Evolutionary conservation across 2,113 vertebrate genomes (phyloP), one percentile per base, ranked within the genome.

Genomic region (Zosterops lateralis): DNA sequence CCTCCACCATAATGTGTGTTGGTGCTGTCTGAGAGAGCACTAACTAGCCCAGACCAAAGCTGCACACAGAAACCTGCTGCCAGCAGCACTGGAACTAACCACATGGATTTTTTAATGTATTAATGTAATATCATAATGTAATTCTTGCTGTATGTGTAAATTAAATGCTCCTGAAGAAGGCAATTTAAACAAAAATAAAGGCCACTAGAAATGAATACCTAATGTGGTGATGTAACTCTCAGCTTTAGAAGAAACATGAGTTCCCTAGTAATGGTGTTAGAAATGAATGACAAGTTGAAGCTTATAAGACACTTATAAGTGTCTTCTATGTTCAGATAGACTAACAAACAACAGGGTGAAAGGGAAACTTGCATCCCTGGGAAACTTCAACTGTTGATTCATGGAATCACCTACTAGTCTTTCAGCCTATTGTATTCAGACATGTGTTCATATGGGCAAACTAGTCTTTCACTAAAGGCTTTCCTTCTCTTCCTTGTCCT

Each of bases 161-260:
- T 9, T 53, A 7, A n/a, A 24, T 42, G 12, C 14, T 85, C 10
- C 12, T 20, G 6, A 81, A 87, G 25, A 68, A 51, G 31, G 2
- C 6, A 75, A 61, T 82, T 82, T 45, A 64, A 93, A 57, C 12
- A 65, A 70, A 76, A 91, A 38, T 32, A 56, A 76, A 79, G 16
- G 5, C 32, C 42, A 24, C 29, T 47, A 45, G 12, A 20, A 61
- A 65, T 0, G 0, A 84, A 38, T 76, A 9, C 13, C n/a, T 79
- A 84, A 81, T 36, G 29, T 21, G 40, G 9, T 9, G 3, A 36
- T 19, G 5, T 17, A 85, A 58, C 26, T 77, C 84, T 65, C 18
- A 51, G 14, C 20, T 86, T 72, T 32, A 61, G 26, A 72, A 42
- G 24, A 86, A 83, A 80, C 0, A 2, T 57, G 40, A 79, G 16